phyloP scores from a whole-genome alignment of 2,113 vertebrate genomes.

The Tetrao urogallus region DNA sequence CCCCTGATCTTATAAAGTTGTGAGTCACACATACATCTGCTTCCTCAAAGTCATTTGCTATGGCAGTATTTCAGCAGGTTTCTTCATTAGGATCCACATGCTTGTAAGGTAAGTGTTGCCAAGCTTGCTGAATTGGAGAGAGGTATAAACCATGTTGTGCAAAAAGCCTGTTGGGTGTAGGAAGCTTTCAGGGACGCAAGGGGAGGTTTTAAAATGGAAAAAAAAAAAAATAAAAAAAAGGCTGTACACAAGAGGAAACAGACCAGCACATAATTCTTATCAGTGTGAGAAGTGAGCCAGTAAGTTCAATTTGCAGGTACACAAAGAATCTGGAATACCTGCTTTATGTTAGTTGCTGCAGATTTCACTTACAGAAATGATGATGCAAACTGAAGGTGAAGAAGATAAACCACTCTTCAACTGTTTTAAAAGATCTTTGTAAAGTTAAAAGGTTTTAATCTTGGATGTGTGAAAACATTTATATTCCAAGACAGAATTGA shows the following conservation, averaged over 20 bases:
- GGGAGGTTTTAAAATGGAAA: background rate
- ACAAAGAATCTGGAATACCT: background rate
- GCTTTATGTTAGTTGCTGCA: background rate
- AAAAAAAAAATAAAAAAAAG: background rate
- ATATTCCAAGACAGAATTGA: slow-evolving; percentile 49
- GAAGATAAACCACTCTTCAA: background rate
- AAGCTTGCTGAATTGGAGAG: slow-evolving; percentile 20
- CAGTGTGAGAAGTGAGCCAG: background rate
- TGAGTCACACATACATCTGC: background rate
- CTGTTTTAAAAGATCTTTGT: background rate
- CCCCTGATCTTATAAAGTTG: background rate
- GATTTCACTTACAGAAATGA: slow-evolving; percentile 8
- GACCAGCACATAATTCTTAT: background rate
- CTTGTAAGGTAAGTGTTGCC: background rate
- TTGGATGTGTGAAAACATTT: slow-evolving; percentile 29
- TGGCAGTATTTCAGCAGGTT: slow-evolving; percentile 6
- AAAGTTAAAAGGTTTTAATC: background rate
- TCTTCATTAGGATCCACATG: slow-evolving; percentile 44
- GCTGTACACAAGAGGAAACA: background rate
- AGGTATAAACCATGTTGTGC: background rate
- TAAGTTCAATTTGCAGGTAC: background rate
- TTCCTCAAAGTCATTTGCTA: slow-evolving; percentile 28
- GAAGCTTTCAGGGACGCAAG: background rate
- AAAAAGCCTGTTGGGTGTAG: background rate
- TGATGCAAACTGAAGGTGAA: background rate